Percentiles rank a stretch among this genome's conserved stretches.
These are phyloP conservation scores for Tokudaia tokunoshimensis DNA, from an alignment of 2,797 vertebrate species.

Conservation along the genomic window DNA sequence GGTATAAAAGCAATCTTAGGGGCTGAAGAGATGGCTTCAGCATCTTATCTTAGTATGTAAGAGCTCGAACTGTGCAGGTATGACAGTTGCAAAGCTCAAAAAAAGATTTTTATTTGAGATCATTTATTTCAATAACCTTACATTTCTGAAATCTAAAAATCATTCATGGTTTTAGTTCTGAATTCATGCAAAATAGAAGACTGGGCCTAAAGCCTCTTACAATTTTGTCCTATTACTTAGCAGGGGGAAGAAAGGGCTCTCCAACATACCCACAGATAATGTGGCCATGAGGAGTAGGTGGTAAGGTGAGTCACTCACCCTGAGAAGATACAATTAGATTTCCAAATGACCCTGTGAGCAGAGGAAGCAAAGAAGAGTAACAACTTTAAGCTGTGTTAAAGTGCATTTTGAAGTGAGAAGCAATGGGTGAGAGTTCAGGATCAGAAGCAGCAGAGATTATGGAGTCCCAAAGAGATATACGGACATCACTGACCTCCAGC, in stretches of 20 bases:
- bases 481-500: background rate
- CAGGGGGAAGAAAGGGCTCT: background rate
- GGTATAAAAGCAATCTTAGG: too few relatives aligned
- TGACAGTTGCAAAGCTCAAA: background rate
- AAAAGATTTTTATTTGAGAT: slow-evolving; percentile 14
- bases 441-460: slow-evolving; percentile 45
- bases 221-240: slow-evolving; percentile 13
- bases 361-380: slow-evolving; percentile 59
- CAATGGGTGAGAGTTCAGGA: slow-evolving; percentile 44
- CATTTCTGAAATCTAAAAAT: background rate
- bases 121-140: background rate
- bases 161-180: background rate
- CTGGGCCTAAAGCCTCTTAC: background rate
- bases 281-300: background rate
- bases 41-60: too few relatives aligned
- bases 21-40: too few relatives aligned
- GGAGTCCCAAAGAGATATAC: background rate
- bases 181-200: background rate
- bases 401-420: slow-evolving; percentile 67
- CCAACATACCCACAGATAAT: background rate
- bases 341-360: slow-evolving; percentile 53
- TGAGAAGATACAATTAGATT: slow-evolving; percentile 72
- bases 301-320: slow-evolving; percentile 16
- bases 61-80: too few relatives aligned
- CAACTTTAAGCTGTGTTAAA: slow-evolving; percentile 47